Conservation (phyloP, 2,113 vertebrate species). For the Heloderma charlesbogerti region DNA sequence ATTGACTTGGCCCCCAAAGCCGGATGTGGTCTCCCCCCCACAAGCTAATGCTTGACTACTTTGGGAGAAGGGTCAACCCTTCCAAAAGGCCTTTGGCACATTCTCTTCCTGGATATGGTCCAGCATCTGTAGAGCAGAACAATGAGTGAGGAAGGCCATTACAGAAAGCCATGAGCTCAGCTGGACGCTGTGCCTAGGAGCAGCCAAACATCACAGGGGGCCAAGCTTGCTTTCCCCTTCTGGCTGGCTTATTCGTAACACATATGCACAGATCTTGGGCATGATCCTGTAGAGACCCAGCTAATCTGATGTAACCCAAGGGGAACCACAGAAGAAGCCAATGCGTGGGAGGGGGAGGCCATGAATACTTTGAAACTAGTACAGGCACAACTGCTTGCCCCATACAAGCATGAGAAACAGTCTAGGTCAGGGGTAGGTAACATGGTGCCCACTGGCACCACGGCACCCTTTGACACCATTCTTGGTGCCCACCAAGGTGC, state of each 20-base stretch:
- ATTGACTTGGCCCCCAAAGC: background rate
- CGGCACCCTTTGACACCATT: too few relatives aligned
- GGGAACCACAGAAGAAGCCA: background rate
- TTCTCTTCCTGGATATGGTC: conserved; percentile 15
- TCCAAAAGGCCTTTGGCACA: background rate
- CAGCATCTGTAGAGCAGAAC: background rate
- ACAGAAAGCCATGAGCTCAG: background rate
- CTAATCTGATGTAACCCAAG: background rate
- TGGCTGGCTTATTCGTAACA: too few relatives aligned
- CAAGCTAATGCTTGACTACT: background rate
- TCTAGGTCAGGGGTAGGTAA: background rate
- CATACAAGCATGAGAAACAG: background rate
- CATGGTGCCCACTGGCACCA: too few relatives aligned
- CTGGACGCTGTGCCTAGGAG: background rate
- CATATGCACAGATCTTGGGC: background rate
- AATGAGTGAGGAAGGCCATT: rapidly evolving
- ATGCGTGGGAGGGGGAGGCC: too few relatives aligned
- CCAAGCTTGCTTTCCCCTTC: too few relatives aligned
- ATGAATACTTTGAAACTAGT: background rate
- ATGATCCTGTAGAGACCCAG: background rate
- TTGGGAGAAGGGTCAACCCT: background rate
- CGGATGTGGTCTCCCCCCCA: background rate
- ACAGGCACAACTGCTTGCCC: background rate
- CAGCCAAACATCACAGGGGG: too few relatives aligned
- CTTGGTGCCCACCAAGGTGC: too few relatives aligned